Base-by-base conservation (phyloP, 2,888 invertebrate genomes). In the Amblyteles armatorius region DNA sequence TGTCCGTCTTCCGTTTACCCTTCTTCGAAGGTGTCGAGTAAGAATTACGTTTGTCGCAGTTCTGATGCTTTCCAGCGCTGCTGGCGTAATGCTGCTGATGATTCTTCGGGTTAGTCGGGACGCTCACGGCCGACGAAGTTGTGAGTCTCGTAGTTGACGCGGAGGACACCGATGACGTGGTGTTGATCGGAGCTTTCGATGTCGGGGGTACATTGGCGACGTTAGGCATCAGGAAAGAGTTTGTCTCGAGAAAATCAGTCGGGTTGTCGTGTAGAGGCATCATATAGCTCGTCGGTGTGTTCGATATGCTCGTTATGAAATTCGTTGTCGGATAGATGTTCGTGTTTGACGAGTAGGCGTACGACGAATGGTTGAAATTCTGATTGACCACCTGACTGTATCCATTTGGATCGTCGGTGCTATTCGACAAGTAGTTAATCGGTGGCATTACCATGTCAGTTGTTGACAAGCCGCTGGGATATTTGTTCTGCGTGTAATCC, bases 371-470 rank as follows among this genome's bases (percentile, higher is more conserved):
- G 73, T 94, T 94, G 52, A 93, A 93, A 80, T 93, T 93, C 50
- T 94, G 94, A 85, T 94, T 94, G n/a, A 93, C 91, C 73, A 92
- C 90, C 84, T 93, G 93, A 0, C 93, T 91, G 26, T 94, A 94
- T 13, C 92, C 91, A 5, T 89, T 90, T 0, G 90, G 90, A 36
- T 93, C 93, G 1, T 94, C 94, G 11, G 19, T 55, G 0, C 92
- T 87, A 22, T 93, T 93, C 0, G 94, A 88, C 33, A 94, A 93
- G 74, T 94, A 94, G 81, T 94, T 94, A 7, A 94, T 92, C 0
- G 93, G 82, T 78, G 88, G 91, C 92, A 93, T 91, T 36, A 92
- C 91, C 3, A 93, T 83, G 29, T 93, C 93, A 0, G 90, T 81
- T 0, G 89, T 89, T 3, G 88, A 87, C n/a, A 92, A 65, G 50